Conservation (phyloP, 37 sponge, comb jelly and placozoan genomes). For the Beroe forskalii region DNA sequence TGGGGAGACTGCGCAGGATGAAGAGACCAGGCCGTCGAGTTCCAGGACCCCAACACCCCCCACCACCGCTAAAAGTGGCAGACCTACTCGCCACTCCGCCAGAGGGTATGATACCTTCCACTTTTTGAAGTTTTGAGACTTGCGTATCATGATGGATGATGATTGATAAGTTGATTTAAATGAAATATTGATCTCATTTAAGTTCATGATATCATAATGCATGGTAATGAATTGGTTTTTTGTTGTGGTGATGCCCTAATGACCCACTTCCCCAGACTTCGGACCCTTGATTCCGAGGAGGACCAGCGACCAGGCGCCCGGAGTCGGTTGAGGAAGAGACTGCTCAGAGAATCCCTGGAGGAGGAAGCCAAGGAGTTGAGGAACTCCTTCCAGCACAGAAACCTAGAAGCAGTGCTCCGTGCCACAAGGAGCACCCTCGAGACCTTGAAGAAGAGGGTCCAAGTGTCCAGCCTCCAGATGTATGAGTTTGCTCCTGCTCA, state of each 20-base stretch:
- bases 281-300: constrained; percentile 21
- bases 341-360: constrained; percentile 70
- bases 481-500: constrained; percentile 42
- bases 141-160: too few relatives aligned
- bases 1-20: constrained; percentile 35
- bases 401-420: constrained; percentile 76
- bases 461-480: constrained; percentile 27
- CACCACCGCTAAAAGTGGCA: constrained; percentile 34
- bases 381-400: constrained; percentile 72
- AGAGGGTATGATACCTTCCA: constrained; percentile 64
- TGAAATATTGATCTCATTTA: too few relatives aligned
- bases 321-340: constrained; percentile 9
- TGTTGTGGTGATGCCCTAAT: too few relatives aligned
- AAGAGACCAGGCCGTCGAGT: constrained; percentile 37
- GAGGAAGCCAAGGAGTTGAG: constrained; percentile 79
- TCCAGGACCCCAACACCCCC: constrained; percentile 55
- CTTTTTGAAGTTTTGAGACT: too few relatives aligned
- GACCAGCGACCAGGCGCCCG: constrained; percentile 39
- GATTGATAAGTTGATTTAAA: too few relatives aligned
- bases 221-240: too few relatives aligned
- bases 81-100: constrained; percentile 48
- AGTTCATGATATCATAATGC: too few relatives aligned
- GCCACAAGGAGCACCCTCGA: constrained; percentile 74
- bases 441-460: constrained; percentile 69
- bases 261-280: background rate